These are phyloP conservation scores for Antennarius maculatus DNA, from an alignment of 2,797 vertebrate genomes.

Conservation along the genomic window DNA sequence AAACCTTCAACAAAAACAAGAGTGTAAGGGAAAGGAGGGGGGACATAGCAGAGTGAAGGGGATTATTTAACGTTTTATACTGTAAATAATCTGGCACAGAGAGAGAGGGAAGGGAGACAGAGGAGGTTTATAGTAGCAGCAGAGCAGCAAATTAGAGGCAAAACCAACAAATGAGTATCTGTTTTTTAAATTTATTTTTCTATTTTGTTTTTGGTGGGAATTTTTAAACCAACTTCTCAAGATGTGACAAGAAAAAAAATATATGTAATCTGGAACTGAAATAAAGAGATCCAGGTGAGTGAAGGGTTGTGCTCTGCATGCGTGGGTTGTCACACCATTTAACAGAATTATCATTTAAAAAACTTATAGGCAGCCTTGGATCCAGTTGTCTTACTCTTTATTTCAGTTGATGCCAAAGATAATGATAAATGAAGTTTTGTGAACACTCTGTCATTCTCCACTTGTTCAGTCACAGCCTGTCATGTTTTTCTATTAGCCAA, in stretches of 20 bases:
- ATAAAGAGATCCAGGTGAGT: slow-evolving; percentile 35
- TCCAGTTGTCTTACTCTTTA: no score
- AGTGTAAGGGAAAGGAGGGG: slow-evolving; percentile 8
- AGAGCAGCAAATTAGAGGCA: slow-evolving; percentile 6
- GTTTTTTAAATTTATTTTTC: neutral
- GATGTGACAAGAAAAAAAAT: neutral
- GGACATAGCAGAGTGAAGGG: slow-evolving; percentile 16
- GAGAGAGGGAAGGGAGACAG: slow-evolving; percentile 24
- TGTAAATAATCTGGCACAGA: slow-evolving; percentile 69
- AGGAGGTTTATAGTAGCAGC: slow-evolving; percentile 11
- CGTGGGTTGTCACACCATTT: no score
- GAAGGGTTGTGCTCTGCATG: neutral
- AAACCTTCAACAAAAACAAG: slow-evolving; percentile 3
- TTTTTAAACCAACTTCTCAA: neutral
- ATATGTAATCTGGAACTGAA: slow-evolving; percentile 32
- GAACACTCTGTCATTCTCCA: no score
- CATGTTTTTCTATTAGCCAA: no score
- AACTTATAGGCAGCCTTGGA: no score
- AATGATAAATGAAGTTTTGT: no score
- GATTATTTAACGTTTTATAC: slow-evolving; percentile 77
- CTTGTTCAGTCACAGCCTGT: no score
- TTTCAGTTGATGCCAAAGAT: no score
- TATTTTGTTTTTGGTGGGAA: neutral
- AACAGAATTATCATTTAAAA: no score
- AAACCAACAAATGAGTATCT: neutral